Percentiles rank a stretch among this genome's conserved stretches.
phyloP scores from a whole-genome alignment of 2,888 invertebrate genomes.

The Lobophora halterata region DNA sequence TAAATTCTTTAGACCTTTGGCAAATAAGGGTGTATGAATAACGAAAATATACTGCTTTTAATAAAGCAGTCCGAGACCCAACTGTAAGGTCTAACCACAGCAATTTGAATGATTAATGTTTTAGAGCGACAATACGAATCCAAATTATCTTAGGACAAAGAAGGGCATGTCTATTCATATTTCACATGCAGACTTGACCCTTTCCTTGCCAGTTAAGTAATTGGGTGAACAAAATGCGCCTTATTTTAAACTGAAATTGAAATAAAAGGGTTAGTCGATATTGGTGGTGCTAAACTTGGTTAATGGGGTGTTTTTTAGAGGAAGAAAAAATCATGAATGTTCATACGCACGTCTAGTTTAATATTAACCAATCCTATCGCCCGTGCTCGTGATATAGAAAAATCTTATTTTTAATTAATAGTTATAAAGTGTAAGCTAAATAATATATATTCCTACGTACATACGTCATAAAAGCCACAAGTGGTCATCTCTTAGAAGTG shows the following conservation, averaged over 20 bases:
- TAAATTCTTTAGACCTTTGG: constrained; percentile 5
- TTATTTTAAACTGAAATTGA: constrained; percentile 11
- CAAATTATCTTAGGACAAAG: constrained; percentile 63
- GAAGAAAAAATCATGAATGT: too few species aligned
- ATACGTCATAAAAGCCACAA: too few species aligned
- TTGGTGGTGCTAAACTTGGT: too few species aligned
- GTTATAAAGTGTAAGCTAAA: too few species aligned
- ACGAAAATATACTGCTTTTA: constrained; percentile 21
- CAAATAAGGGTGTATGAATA: not conserved
- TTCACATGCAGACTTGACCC: constrained; percentile 74
- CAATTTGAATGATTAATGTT: constrained; percentile 66
- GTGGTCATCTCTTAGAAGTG: too few species aligned
- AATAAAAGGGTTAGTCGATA: not conserved
- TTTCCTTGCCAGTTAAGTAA: constrained; percentile 44
- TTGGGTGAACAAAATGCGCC: constrained; percentile 32
- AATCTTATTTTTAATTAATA: too few species aligned
- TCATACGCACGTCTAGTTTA: too few species aligned
- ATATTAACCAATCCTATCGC: too few species aligned
- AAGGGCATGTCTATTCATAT: constrained; percentile 68
- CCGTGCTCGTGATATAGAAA: too few species aligned
- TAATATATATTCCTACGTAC: too few species aligned
- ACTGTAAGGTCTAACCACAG: constrained; percentile 43
- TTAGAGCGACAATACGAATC: constrained; percentile 61
- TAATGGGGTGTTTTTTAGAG: too few species aligned
- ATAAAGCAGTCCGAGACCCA: constrained; percentile 33